These are phyloP conservation scores for Phrynocephalus versicolor DNA, from an alignment of 2,113 vertebrate species.

Conservation along the genomic window DNA sequence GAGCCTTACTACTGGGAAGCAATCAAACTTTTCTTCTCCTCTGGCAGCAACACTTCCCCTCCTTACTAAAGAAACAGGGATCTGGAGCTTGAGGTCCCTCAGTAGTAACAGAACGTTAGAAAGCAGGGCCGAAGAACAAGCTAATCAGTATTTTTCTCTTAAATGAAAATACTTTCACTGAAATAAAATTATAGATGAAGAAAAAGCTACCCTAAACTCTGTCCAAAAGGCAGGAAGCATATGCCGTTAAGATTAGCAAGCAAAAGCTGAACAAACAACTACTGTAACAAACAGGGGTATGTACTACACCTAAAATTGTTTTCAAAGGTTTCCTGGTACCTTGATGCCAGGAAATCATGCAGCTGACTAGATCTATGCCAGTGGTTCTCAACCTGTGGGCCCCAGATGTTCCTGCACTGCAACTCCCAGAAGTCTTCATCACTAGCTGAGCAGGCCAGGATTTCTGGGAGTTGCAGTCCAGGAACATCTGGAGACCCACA, in stretches of 20 bases:
- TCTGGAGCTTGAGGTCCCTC: background rate
- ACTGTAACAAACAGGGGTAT: background rate
- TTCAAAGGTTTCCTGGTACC: background rate
- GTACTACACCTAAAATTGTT: background rate
- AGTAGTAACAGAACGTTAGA: background rate
- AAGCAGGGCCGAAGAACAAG: background rate
- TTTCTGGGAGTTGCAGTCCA: too few species aligned
- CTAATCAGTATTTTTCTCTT: background rate
- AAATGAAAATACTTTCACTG: background rate
- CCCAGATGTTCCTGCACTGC: too few species aligned
- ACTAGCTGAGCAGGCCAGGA: too few species aligned
- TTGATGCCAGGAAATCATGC: background rate
- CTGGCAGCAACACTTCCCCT: background rate
- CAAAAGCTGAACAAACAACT: background rate
- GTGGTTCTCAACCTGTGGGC: too few species aligned
- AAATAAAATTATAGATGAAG: background rate
- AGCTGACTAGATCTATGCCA: background rate
- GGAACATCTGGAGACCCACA: too few species aligned
- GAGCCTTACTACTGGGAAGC: background rate
- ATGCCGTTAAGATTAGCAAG: background rate
- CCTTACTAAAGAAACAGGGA: background rate
- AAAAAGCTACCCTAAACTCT: background rate
- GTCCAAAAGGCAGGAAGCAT: background rate
- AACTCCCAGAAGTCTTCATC: too few species aligned
- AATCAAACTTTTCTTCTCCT: background rate